These are phyloP conservation scores for Oryzaephilus surinamensis DNA, from an alignment of 1,140 invertebrate species.

Conservation along the genomic window DNA sequence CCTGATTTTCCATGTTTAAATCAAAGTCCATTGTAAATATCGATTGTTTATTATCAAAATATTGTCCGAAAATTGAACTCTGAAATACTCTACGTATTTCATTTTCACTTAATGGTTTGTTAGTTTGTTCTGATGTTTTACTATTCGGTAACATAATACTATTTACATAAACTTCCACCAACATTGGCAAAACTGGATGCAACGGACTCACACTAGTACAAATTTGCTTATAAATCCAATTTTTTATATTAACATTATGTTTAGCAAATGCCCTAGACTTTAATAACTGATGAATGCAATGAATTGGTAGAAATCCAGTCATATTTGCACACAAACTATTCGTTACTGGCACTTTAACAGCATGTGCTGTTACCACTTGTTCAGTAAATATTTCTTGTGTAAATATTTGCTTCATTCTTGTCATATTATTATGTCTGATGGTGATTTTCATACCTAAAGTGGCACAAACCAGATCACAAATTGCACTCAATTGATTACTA, in stretches of 20 bases:
- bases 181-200: conserved; percentile 84
- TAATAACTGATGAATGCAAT: conserved; percentile 93
- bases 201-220: conserved; percentile 75
- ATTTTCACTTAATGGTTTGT: conserved; percentile 83
- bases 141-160: conserved; percentile 73
- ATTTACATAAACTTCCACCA: conserved; percentile 93
- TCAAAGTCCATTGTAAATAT: conserved; percentile 42
- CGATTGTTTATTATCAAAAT: conserved; percentile 48
- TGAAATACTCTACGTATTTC: conserved; percentile 82
- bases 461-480: conserved; percentile 85
- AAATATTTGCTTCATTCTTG: conserved; percentile 88
- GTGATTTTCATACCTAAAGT: conserved; percentile 93
- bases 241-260: conserved; percentile 87
- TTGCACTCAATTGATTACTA: conserved; percentile 83
- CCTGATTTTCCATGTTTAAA: conserved; percentile 36
- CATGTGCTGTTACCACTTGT: conserved; percentile 91
- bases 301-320: conserved; percentile 87
- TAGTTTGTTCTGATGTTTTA: conserved; percentile 54
- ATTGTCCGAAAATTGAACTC: conserved; percentile 59
- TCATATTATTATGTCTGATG: conserved; percentile 82
- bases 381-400: conserved; percentile 97
- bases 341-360: conserved; percentile 92
- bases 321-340: conserved; percentile 79
- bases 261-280: conserved; percentile 94
- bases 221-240: conserved; percentile 93